A percentile compares a stretch with the other conserved stretches of the same genome.
Evolutionary conservation across 2,888 invertebrate genomes (phyloP).

Genomic region (Tenthredo scrophulariae): DNA sequence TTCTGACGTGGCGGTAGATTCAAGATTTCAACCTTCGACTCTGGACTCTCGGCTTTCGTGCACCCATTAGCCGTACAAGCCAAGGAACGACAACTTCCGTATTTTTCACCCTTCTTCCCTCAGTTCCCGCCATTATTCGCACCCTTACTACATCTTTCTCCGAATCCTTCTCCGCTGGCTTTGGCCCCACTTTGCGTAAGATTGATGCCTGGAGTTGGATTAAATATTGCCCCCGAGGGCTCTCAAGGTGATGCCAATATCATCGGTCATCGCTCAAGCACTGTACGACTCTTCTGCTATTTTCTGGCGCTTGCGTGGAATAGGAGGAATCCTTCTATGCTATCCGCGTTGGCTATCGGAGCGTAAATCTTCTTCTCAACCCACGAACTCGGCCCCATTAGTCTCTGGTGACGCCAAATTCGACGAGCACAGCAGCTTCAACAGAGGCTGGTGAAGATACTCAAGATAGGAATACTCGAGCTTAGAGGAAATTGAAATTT

Average conservation of each 20-base stretch:
- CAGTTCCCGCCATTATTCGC: not conserved
- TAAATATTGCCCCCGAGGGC: slow-evolving; percentile 26
- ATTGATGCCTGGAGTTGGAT: slow-evolving; percentile 41
- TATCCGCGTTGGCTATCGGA: slow-evolving; percentile 28
- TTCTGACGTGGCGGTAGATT: not conserved
- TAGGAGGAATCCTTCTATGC: slow-evolving; percentile 6
- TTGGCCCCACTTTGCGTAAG: slow-evolving; percentile 29
- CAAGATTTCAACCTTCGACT: not conserved
- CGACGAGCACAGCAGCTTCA: slow-evolving; percentile 30
- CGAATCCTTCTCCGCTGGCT: not conserved
- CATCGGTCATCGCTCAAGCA: slow-evolving; percentile 41
- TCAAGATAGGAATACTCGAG: not conserved
- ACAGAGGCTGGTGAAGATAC: slow-evolving; percentile 4
- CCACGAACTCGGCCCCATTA: slow-evolving; percentile 22
- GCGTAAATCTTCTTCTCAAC: slow-evolving; percentile 23
- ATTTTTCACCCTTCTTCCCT: slow-evolving; percentile 26
- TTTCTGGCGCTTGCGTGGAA: not conserved
- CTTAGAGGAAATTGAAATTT: slow-evolving; percentile 24
- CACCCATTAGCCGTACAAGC: slow-evolving; percentile 29
- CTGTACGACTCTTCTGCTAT: slow-evolving; percentile 11
- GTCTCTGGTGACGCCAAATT: slow-evolving; percentile 20
- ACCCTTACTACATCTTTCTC: not conserved
- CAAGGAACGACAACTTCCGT: slow-evolving; percentile 14
- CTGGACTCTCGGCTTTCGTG: not conserved
- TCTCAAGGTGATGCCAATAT: slow-evolving; percentile 42